phyloP scores from a whole-genome alignment of 2,113 vertebrate genomes.

The Choloepus hoffmanni region DNA sequence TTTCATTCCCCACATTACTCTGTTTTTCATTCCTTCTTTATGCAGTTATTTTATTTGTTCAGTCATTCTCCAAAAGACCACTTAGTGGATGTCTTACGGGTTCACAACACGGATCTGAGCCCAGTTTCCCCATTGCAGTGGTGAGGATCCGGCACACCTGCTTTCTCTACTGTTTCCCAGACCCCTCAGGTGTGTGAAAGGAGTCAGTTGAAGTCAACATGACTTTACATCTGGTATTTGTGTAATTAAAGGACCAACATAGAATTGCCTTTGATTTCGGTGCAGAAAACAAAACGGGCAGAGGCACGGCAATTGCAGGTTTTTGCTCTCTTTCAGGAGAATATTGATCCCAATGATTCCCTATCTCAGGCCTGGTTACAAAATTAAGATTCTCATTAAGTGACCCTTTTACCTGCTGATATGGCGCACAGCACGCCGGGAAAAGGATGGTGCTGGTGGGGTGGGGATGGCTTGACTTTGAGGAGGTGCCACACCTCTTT shows the following conservation, averaged over 20 bases:
- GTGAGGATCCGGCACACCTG: rapidly evolving
- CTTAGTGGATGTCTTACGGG: not conserved
- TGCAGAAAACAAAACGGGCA: not conserved
- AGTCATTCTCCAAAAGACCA: not conserved
- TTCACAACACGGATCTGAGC: rapidly evolving
- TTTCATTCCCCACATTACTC: not conserved
- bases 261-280: not conserved
- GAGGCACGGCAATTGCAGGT: not conserved
- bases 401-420: not conserved
- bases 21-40: not conserved
- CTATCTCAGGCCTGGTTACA: not conserved
- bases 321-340: not conserved
- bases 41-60: not conserved
- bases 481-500: not conserved
- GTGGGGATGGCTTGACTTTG: not conserved
- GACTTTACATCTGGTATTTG: not conserved
- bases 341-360: not conserved
- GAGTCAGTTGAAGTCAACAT: too few species aligned
- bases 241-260: not conserved
- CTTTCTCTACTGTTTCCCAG: not conserved
- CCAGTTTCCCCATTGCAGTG: not conserved
- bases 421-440: not conserved
- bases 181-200: not conserved
- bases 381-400: not conserved
- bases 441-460: not conserved